phyloP scores from a whole-genome alignment of 2,888 invertebrate species.

The Oxyscelio sp. region DNA sequence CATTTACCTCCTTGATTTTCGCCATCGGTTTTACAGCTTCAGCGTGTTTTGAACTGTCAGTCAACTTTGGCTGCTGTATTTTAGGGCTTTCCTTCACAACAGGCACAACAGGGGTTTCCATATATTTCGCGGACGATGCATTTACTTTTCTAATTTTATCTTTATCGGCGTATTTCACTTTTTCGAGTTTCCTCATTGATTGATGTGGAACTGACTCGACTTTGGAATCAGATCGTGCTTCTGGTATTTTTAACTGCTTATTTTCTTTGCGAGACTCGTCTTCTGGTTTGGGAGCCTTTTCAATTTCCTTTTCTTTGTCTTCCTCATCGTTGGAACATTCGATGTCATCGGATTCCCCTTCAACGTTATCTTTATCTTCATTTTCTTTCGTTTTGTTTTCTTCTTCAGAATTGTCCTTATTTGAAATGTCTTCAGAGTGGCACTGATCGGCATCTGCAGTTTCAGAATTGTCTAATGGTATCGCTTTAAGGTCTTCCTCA shows the following conservation, averaged over 20 bases:
- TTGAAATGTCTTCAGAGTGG: too few species aligned
- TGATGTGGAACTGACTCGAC: constrained; percentile 69
- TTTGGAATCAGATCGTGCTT: constrained; percentile 43
- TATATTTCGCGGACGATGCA: constrained; percentile 26
- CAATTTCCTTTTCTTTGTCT: constrained; percentile 27
- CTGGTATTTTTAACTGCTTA: neutral
- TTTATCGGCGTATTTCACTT: constrained; percentile 83
- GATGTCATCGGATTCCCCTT: constrained; percentile 53
- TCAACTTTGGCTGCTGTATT: constrained; percentile 48
- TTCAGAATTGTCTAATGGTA: too few species aligned
- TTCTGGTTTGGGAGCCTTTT: neutral
- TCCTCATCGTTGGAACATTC: constrained; percentile 35
- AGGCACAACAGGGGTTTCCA: constrained; percentile 29
- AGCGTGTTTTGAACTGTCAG: constrained; percentile 57
- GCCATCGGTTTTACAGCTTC: constrained; percentile 68
- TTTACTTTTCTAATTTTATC: constrained; percentile 74
- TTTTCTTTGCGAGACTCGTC: constrained; percentile 2
- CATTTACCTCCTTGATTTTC: constrained; percentile 62
- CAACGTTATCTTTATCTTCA: constrained; percentile 45
- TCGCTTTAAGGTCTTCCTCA: neutral
- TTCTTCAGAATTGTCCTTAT: too few species aligned
- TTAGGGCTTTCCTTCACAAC: constrained; percentile 46
- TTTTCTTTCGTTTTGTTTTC: constrained; percentile 4
- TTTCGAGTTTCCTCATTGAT: constrained; percentile 80
- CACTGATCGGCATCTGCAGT: too few species aligned